These are phyloP conservation scores for Drosophila santomea DNA, from an alignment of 1,140 invertebrate species.

Conservation along the genomic window DNA sequence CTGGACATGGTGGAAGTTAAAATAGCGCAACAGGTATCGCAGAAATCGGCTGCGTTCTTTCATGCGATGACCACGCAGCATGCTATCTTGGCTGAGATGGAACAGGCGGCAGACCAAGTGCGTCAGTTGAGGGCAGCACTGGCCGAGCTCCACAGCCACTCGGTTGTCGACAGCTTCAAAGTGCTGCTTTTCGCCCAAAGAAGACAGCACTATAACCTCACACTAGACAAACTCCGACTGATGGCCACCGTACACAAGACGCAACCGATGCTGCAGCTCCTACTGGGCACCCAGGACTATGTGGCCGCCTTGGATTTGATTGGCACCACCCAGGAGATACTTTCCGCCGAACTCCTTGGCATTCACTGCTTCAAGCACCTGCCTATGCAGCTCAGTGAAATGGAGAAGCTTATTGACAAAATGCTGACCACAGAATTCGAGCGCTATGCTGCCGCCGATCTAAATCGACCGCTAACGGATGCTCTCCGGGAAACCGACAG, in stretches of 20 bases:
- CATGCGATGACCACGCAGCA: conserved; percentile 98
- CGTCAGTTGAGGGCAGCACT: conserved; percentile 90
- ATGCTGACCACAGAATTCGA: conserved; percentile 98
- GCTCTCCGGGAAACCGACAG: conserved; percentile 87
- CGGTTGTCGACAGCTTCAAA: conserved; percentile 92
- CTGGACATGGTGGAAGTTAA: conserved; percentile 97
- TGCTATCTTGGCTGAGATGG: conserved; percentile 95
- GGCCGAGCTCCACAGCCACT: conserved; percentile 90
- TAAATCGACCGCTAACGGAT: conserved; percentile 91
- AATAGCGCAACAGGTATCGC: conserved; percentile 97
- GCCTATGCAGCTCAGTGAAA: conserved; percentile 97
- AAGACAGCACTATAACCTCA: conserved; percentile 87
- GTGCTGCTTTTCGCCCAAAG: conserved; percentile 89
- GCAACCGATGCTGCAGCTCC: conserved; percentile 97
- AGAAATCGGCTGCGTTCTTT: conserved; percentile 98
- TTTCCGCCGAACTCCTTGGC: conserved; percentile 94
- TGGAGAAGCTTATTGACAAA: conserved; percentile 97
- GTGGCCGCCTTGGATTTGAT: conserved; percentile 98
- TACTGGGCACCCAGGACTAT: conserved; percentile 98
- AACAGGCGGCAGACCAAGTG: conserved; percentile 92
- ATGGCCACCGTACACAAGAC: conserved; percentile 99
- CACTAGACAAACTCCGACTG: conserved; percentile 92
- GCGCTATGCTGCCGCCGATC: conserved; percentile 94
- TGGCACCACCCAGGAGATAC: conserved; percentile 96
- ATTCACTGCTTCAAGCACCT: conserved; percentile 98